Conservation (phyloP, 2,797 vertebrate species). For the Nannoperca obscura region DNA sequence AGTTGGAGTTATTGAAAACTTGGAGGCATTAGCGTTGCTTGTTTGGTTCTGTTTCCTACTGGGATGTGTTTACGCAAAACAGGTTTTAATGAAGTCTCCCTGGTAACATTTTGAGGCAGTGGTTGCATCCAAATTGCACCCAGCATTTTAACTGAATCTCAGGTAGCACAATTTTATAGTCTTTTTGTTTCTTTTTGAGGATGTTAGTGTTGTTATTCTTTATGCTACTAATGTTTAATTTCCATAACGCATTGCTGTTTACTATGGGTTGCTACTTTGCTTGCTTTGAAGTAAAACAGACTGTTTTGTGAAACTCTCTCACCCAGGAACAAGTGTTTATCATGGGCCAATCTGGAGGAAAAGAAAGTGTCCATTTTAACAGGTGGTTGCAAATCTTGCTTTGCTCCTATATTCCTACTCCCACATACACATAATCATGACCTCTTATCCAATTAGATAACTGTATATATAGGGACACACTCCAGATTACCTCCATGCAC, state of each 20-base stretch:
- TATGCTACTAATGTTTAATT: conserved; percentile 19
- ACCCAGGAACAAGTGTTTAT: conserved; percentile 24
- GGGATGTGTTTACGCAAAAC: conserved; percentile 40
- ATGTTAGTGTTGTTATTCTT: conserved; percentile 28
- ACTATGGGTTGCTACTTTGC: conserved; percentile 3
- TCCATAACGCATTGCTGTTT: conserved; percentile 14
- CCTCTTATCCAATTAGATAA: background rate
- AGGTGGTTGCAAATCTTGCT: conserved; percentile 13
- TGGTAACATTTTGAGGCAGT: conserved; percentile 41
- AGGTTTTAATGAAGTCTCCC: conserved; percentile 56
- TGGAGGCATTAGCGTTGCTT: conserved; percentile 20
- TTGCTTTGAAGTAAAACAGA: conserved; percentile 15
- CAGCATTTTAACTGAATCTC: conserved; percentile 25
- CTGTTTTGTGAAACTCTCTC: background rate
- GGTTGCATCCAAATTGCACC: conserved; percentile 36
- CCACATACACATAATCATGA: background rate
- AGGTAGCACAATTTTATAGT: conserved; percentile 8
- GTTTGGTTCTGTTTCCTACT: conserved; percentile 19
- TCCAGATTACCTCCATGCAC: background rate
- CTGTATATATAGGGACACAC: background rate
- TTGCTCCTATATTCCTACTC: conserved; percentile 4
- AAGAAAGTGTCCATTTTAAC: conserved; percentile 18
- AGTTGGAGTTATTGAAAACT: conserved; percentile 41
- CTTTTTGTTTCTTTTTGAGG: conserved; percentile 21
- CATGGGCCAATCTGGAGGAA: conserved; percentile 18